Conservation (phyloP, 2,888 invertebrate genomes). For the Spodoptera littoralis region DNA sequence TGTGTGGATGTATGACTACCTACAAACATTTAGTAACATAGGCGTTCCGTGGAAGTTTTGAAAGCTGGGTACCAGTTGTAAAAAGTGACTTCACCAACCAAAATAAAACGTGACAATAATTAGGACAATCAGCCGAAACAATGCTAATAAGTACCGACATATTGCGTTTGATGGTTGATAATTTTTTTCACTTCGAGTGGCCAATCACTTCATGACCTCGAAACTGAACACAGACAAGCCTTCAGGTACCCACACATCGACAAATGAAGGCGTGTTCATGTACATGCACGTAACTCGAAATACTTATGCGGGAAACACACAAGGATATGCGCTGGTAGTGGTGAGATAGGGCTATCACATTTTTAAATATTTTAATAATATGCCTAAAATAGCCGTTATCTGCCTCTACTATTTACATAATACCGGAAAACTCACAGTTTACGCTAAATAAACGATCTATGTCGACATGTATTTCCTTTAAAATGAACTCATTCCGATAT, state of each 20-base stretch:
- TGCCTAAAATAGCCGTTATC: slow-evolving; percentile 14
- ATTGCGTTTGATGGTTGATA: slow-evolving; percentile 61
- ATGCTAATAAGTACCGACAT: slow-evolving; percentile 65
- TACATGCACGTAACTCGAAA: slow-evolving; percentile 70
- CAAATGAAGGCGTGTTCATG: slow-evolving; percentile 79
- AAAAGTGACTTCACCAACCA: slow-evolving; percentile 63
- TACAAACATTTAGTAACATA: background rate
- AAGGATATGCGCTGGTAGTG: slow-evolving; percentile 61
- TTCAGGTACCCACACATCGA: slow-evolving; percentile 62
- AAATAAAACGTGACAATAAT: slow-evolving; percentile 68
- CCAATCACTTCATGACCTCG: slow-evolving; percentile 82
- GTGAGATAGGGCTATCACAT: slow-evolving; percentile 54
- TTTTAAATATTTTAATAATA: slow-evolving; percentile 22
- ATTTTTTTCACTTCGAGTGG: slow-evolving; percentile 63
- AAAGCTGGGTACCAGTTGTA: slow-evolving; percentile 24
- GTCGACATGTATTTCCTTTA: too few species aligned
- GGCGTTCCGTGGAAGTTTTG: slow-evolving; percentile 9
- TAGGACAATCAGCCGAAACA: slow-evolving; percentile 58
- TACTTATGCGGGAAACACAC: slow-evolving; percentile 70
- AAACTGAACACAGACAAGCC: slow-evolving; percentile 71
- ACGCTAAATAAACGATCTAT: too few species aligned
- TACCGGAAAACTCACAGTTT: too few species aligned
- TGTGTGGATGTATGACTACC: too few species aligned
- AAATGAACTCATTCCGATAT: too few species aligned
- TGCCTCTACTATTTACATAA: background rate